Evolutionary conservation across 2,797 vertebrate genomes (phyloP).

Genomic region (Scolopax rusticola): DNA sequence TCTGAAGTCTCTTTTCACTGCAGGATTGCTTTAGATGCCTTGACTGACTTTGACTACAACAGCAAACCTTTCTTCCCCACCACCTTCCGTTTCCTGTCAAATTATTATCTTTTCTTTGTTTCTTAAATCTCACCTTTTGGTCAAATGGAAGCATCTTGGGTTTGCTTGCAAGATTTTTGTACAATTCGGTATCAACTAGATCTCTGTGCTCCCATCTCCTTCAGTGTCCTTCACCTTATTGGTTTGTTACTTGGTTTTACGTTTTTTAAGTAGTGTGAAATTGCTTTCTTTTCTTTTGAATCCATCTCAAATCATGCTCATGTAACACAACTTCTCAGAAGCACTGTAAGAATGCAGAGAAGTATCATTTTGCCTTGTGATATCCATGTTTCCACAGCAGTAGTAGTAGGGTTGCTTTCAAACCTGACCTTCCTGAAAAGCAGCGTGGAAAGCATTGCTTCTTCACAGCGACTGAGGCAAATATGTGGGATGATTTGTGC

Average conservation of each 20-base stretch:
- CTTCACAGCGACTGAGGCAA: neutral
- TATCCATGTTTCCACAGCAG: neutral
- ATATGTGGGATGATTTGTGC: neutral
- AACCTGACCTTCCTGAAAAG: neutral
- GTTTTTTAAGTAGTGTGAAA: neutral
- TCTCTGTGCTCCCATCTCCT: neutral
- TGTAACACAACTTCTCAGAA: neutral
- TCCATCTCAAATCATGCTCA: neutral
- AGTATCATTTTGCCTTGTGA: neutral
- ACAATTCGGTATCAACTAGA: neutral
- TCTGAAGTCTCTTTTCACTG: slow-evolving; percentile 22
- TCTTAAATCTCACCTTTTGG: neutral
- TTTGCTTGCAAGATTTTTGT: neutral
- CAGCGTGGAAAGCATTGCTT: neutral
- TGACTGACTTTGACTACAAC: neutral
- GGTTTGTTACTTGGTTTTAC: neutral
- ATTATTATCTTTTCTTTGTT: neutral
- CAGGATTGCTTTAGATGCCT: slow-evolving; percentile 15
- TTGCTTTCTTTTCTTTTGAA: neutral
- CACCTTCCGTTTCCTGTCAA: neutral
- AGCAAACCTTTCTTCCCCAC: neutral
- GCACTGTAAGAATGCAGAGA: neutral
- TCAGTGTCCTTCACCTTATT: neutral
- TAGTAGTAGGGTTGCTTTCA: neutral
- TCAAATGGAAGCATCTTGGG: neutral